These are phyloP conservation scores for Numenius phaeopus DNA, from an alignment of 2,797 vertebrate genomes.

Conservation along the genomic window DNA sequence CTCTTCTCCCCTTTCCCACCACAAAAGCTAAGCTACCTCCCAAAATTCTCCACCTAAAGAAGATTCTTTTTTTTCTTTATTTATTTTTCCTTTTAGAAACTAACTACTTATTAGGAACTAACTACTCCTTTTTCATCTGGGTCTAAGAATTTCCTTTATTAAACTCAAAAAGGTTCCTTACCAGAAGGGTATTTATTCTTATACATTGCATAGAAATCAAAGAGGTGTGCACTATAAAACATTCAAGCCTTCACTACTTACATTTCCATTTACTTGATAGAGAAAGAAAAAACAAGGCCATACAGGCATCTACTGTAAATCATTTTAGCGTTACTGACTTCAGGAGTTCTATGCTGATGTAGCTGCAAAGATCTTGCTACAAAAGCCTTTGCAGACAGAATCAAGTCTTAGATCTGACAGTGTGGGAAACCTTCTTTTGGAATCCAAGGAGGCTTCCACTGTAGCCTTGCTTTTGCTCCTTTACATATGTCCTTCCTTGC, in stretches of 20 bases:
- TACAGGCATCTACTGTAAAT: neutral
- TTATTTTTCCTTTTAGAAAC: neutral
- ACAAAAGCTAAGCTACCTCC: neutral
- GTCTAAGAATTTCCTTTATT: neutral
- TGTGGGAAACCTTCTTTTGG: neutral
- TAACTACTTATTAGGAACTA: neutral
- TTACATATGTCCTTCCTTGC: neutral
- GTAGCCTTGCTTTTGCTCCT: neutral
- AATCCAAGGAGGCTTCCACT: neutral
- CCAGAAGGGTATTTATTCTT: neutral
- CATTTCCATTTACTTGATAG: neutral
- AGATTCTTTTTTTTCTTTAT: neutral
- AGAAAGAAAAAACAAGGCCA: neutral
- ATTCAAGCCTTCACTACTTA: neutral
- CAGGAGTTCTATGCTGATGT: neutral
- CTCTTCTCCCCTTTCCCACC: neutral
- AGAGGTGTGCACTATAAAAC: neutral
- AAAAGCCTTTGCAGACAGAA: neutral
- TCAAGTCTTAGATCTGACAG: neutral
- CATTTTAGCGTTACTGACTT: neutral
- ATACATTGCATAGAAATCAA: neutral
- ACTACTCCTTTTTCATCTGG: neutral
- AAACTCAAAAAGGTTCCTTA: neutral
- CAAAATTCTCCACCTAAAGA: neutral
- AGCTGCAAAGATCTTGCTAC: neutral